Evolutionary conservation across 1,140 invertebrate species (phyloP).

Genomic region (Lordiphosa mommai): DNA sequence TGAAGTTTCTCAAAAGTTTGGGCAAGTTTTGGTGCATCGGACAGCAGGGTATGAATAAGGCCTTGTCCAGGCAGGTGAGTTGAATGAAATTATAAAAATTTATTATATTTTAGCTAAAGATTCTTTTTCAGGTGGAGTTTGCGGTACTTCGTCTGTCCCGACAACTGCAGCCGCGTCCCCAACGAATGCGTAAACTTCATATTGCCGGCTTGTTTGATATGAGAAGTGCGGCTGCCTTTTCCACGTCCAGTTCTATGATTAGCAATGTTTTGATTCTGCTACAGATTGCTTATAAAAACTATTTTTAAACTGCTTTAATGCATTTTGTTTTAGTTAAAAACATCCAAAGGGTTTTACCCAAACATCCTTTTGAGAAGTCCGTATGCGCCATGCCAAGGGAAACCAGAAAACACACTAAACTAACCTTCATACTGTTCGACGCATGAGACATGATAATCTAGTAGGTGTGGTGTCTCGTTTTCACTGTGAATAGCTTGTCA

Average conservation of each 20-base stretch:
- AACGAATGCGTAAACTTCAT: constrained; percentile 31
- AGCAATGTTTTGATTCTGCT: constrained; percentile 44
- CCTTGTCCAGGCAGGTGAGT: constrained; percentile 26
- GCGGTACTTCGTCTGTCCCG: constrained; percentile 24
- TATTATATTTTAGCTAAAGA: neutral
- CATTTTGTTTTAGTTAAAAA: neutral
- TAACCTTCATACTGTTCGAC: too few species aligned
- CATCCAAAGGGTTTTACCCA: neutral
- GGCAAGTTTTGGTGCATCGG: constrained; percentile 5
- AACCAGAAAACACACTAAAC: too few species aligned
- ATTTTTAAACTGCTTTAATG: too few species aligned
- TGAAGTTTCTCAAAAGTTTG: neutral
- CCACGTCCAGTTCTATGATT: constrained; percentile 27
- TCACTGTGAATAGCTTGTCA: too few species aligned
- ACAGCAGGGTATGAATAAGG: neutral
- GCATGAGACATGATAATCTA: too few species aligned
- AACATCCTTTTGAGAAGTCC: too few species aligned
- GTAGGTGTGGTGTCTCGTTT: too few species aligned
- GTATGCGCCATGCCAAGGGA: neutral
- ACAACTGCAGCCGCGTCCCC: constrained; percentile 25
- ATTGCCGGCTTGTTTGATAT: constrained; percentile 49
- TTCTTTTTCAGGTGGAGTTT: constrained; percentile 35
- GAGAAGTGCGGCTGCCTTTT: constrained; percentile 3
- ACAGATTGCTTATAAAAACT: constrained; percentile 60
- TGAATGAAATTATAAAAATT: neutral